Conservation (phyloP, 2,888 invertebrate species). For the Tipula lateralis region DNA sequence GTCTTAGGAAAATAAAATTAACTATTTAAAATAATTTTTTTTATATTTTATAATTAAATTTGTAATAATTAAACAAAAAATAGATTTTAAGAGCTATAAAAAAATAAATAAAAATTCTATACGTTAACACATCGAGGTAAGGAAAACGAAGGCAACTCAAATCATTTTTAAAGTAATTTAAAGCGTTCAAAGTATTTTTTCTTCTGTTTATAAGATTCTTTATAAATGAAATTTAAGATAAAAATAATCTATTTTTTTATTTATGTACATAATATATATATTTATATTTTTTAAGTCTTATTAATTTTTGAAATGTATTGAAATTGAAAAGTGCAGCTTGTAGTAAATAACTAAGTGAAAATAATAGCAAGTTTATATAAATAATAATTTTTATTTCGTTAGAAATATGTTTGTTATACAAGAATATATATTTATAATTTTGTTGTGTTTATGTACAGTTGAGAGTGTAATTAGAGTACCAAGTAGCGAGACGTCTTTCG, state of each 20-base stretch:
- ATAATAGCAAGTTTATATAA: neutral
- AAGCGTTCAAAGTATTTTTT: neutral
- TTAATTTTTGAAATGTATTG: neutral
- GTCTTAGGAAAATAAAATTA: neutral
- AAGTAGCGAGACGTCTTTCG: neutral
- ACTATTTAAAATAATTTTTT: neutral
- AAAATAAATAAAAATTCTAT: neutral
- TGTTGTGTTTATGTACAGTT: neutral
- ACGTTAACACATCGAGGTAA: neutral
- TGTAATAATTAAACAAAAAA: neutral
- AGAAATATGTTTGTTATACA: neutral
- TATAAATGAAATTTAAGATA: neutral
- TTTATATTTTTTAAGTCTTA: neutral
- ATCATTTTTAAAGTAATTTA: neutral
- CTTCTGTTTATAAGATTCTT: neutral
- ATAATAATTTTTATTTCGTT: neutral
- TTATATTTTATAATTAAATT: neutral
- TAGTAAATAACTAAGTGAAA: neutral
- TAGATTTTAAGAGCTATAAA: neutral
- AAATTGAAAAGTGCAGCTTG: constrained; percentile 11
- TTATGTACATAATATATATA: neutral
- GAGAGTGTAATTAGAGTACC: neutral
- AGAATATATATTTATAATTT: neutral
- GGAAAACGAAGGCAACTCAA: neutral
- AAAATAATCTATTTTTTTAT: neutral